phyloP scores from a whole-genome alignment of 2,888 invertebrate species.

The Lasius platythorax region DNA sequence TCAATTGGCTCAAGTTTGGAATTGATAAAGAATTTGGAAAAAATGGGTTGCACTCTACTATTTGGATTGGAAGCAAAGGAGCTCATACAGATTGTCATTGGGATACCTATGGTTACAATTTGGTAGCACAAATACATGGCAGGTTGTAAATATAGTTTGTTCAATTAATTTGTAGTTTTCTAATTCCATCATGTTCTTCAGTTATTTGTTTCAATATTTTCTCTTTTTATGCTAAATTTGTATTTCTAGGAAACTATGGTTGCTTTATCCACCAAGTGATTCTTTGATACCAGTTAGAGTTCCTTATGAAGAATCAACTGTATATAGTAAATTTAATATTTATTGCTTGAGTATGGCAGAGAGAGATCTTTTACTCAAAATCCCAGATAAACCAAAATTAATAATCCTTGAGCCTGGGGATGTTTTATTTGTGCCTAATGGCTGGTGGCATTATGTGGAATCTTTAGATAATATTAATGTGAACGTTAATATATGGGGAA shows the following conservation, averaged over 20 bases:
- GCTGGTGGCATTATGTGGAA: conserved; percentile 99
- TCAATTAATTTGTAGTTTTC: not conserved
- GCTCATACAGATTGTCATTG: conserved; percentile 98
- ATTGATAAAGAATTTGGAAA: conserved; percentile 87
- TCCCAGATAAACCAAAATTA: conserved; percentile 86
- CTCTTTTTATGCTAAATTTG: not conserved
- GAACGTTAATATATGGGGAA: conserved; percentile 92
- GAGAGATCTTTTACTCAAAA: conserved; percentile 86
- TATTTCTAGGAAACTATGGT: conserved; percentile 92
- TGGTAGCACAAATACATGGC: conserved; percentile 95
- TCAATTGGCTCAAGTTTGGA: conserved; percentile 91
- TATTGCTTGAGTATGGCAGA: conserved; percentile 88
- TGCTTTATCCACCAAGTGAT: conserved; percentile 94
- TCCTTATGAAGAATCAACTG: conserved; percentile 98
- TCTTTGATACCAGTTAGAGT: conserved; percentile 92
- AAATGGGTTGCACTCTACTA: conserved; percentile 90
- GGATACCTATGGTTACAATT: conserved; percentile 97
- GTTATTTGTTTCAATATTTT: not conserved
- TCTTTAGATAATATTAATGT: conserved; percentile 86
- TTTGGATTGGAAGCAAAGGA: conserved; percentile 95
- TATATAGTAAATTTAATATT: conserved; percentile 95
- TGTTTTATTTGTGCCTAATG: conserved; percentile 94
- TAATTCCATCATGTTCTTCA: not conserved
- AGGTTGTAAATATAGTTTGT: conserved; percentile 87
- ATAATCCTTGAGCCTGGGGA: conserved; percentile 94